Base-by-base conservation (phyloP, 2,113 vertebrate genomes). In the Elgaria multicarinata region DNA sequence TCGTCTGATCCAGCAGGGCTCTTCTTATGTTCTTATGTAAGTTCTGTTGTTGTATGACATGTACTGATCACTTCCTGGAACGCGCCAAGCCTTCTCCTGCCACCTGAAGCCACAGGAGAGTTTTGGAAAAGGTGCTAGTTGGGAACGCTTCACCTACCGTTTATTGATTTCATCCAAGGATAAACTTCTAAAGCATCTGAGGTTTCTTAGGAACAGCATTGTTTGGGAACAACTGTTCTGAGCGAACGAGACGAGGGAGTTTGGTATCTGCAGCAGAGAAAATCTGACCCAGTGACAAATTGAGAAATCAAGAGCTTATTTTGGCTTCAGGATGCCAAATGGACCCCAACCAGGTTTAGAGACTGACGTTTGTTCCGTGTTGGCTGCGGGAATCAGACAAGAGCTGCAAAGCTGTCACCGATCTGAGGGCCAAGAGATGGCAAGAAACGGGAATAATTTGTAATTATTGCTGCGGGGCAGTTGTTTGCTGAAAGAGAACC, bases 401-500 rank as follows among this genome's bases (percentile, higher is more conserved):
- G 39, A 12, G 67, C 3, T 53, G 28, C 58, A 12, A 26, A 36
- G n/a, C 87, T 62, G 82, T 91, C 8, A 28, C 31, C 46, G 44
- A 53, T 26, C 83, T 5, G 62, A 2, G 7, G 42, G 0, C 1
- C 3, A 80, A 80, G 87, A 3, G 72, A 10, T 28, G 26, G 18
- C 87, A 5, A 13, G 55, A 18, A n/a, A 71, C 55, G 31, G 18
- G 44, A 33, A 3, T 58, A 83, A 14, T 9, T 71, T 14, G 83
- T 39, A 42, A 50, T 53, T 50, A 58, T 58, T 58, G 55, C 39
- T 86, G 85, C 55, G 31, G 10, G 28, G 3, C 18, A 76, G 36
- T n/a, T 4, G n/a, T 72, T 2, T 83, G 33, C 72, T 91, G 46
- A 22, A 86, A 67, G 28, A n/a, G 36, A 93, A 33, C n/a, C n/a